Percentiles rank a stretch among this genome's conserved stretches.
phyloP scores from a whole-genome alignment of 2,888 invertebrate genomes.

The Ecdyonurus torrentis region DNA sequence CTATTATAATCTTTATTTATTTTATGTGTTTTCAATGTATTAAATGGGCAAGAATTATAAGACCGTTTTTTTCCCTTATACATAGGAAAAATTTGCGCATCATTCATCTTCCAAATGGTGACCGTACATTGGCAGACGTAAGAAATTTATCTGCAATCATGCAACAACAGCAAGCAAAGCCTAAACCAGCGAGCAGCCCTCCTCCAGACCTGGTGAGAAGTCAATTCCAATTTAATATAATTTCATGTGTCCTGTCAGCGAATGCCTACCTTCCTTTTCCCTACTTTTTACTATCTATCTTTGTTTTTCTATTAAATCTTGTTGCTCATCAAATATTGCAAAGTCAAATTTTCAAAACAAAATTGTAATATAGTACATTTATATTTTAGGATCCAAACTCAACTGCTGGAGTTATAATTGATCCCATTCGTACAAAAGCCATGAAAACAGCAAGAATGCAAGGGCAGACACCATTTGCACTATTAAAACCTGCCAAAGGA shows the following conservation, averaged over 20 bases:
- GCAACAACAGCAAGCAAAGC: background rate
- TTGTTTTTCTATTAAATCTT: too few relatives aligned
- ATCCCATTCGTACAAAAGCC: constrained; percentile 51
- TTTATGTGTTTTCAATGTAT: constrained; percentile 12
- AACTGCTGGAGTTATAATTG: constrained; percentile 42
- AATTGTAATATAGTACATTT: background rate
- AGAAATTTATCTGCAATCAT: constrained; percentile 15
- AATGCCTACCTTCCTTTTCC: too few relatives aligned
- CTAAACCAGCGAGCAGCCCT: background rate
- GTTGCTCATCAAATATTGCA: too few relatives aligned
- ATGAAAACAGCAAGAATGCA: constrained; percentile 46
- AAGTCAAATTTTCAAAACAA: too few relatives aligned
- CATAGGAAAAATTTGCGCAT: constrained; percentile 23
- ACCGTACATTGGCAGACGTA: constrained; percentile 20
- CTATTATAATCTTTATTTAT: constrained; percentile 11
- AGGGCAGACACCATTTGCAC: constrained; percentile 51
- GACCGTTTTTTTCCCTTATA: constrained; percentile 1
- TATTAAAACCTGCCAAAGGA: constrained; percentile 46
- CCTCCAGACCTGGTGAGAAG: background rate
- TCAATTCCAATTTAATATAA: too few relatives aligned
- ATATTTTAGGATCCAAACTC: background rate
- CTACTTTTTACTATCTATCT: background rate
- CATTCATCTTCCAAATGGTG: constrained; percentile 21
- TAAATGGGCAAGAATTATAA: constrained; percentile 19
- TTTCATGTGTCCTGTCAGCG: too few relatives aligned